Percentiles rank a stretch among this genome's conserved stretches.
phyloP scores from a whole-genome alignment of 2,113 vertebrate genomes.

The Triplophysa tibetana region DNA sequence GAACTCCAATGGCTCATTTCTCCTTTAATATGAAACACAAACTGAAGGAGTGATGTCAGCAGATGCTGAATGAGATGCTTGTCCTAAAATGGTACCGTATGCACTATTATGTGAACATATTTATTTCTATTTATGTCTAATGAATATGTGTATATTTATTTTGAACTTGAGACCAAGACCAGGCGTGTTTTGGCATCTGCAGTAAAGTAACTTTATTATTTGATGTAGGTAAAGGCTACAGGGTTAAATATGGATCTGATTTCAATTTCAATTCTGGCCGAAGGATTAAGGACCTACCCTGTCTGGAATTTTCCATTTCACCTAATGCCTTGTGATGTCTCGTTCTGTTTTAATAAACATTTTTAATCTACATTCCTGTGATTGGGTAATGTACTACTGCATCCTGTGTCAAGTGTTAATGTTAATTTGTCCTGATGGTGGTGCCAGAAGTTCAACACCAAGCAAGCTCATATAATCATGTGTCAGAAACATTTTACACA shows the following conservation, averaged over 20 bases:
- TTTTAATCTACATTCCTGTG: conserved; percentile 33
- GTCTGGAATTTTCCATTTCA: conserved; percentile 38
- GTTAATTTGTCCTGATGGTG: conserved; percentile 2
- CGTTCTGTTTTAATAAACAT: conserved; percentile 44
- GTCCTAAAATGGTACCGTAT: conserved; percentile 15
- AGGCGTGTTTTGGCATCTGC: conserved; percentile 24
- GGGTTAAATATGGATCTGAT: conserved; percentile 20
- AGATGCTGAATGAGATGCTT: conserved; percentile 1
- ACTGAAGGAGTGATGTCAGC: neutral
- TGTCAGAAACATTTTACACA: too few relatives aligned
- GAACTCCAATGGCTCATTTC: neutral
- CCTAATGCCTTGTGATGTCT: conserved; percentile 44
- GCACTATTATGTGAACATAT: conserved; percentile 33
- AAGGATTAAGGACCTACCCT: neutral
- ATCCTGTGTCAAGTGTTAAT: neutral
- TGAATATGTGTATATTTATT: conserved; percentile 39
- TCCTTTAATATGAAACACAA: neutral
- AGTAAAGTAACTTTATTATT: conserved; percentile 23
- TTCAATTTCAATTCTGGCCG: neutral
- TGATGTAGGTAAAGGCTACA: neutral
- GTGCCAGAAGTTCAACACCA: neutral
- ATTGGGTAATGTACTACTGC: neutral
- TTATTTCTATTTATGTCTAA: conserved; percentile 46
- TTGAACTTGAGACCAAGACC: conserved; percentile 6
- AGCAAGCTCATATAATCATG: neutral